Evolutionary conservation across 2,113 vertebrate genomes (phyloP), one percentile per base, ranked within the genome.

Genomic region (Macrotus californicus): DNA sequence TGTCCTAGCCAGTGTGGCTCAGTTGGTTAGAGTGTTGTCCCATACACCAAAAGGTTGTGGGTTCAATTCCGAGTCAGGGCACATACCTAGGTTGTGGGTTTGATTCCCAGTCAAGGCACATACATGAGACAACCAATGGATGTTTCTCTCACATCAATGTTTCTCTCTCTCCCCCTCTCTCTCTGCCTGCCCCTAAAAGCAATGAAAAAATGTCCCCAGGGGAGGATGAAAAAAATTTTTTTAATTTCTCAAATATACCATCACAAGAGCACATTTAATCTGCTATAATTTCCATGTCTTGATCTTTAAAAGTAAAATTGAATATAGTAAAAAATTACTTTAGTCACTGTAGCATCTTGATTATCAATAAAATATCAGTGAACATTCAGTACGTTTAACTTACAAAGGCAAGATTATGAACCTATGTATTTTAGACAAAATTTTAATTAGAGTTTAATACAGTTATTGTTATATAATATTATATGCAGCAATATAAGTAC

Each of bases 271-370:
- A 5, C 77, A 75, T 73, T 96, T 41, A 89, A 22, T 64, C 56
- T 61, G 0, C 11, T 92, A 52, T 67, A n/a, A 80, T 46, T 73
- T 72, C 50, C 76, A 6, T 77, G 5, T 39, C n/a, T 90, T 88
- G 73, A 73, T 87, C 3, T 85, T 95, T 84, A 61, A 94, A 59
- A 66, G 18, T 89, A 77, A 94, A 7, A 73, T 79, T 69, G 16
- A 84, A 94, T 90, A 93, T 72, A 12, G 52, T 36, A 96, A 95
- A 95, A 94, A 91, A 72, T 48, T 72, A 66, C 0, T 90, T 39
- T 87, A 61, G 41, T 66, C 52, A 93, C 43, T 54, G 2, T 77
- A 79, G 12, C 36, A 86, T 75, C 16, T 86, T 46, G n/a, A 46
- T 82, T 73, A 79, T 75, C 39, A 94, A 72, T 86, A 66, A 95